phyloP scores from a whole-genome alignment of 2,888 invertebrate species.

The Drosophila mimica region DNA sequence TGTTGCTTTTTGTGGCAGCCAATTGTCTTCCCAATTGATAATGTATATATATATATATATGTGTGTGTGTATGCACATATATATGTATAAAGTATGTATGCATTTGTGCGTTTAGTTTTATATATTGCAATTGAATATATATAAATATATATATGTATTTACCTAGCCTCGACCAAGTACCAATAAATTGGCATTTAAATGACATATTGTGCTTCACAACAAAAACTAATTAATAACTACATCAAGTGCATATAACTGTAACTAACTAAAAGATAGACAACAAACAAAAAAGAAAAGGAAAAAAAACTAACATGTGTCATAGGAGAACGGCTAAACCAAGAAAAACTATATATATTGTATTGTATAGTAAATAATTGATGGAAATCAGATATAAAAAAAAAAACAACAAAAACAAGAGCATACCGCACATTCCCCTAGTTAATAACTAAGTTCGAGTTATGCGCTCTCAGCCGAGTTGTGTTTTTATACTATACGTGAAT shows the following conservation, averaged over 20 bases:
- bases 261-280: constrained; percentile 16
- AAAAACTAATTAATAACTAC: constrained; percentile 25
- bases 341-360: constrained; percentile 8
- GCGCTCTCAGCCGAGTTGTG: constrained; percentile 33
- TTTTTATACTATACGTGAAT: constrained; percentile 12
- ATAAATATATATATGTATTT: constrained; percentile 54
- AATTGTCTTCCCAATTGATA: constrained; percentile 54
- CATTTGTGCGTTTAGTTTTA: constrained; percentile 30
- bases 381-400: background rate
- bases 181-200: constrained; percentile 79
- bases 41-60: constrained; percentile 8
- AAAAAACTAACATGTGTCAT: constrained; percentile 63
- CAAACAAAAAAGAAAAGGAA: background rate
- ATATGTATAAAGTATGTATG: constrained; percentile 12
- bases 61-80: constrained; percentile 11
- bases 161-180: constrained; percentile 77
- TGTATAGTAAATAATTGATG: constrained; percentile 5
- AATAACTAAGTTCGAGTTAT: constrained; percentile 29
- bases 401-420: background rate
- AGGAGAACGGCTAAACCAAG: constrained; percentile 41
- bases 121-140: constrained; percentile 26
- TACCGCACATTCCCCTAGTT: constrained; percentile 38
- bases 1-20: constrained; percentile 31
- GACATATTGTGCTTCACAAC: constrained; percentile 72
- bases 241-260: constrained; percentile 35